Percentiles rank a stretch among this genome's conserved stretches.
These are phyloP conservation scores for Gambusia holbrooki DNA, from an alignment of 2,113 vertebrate species.

Conservation along the genomic window DNA sequence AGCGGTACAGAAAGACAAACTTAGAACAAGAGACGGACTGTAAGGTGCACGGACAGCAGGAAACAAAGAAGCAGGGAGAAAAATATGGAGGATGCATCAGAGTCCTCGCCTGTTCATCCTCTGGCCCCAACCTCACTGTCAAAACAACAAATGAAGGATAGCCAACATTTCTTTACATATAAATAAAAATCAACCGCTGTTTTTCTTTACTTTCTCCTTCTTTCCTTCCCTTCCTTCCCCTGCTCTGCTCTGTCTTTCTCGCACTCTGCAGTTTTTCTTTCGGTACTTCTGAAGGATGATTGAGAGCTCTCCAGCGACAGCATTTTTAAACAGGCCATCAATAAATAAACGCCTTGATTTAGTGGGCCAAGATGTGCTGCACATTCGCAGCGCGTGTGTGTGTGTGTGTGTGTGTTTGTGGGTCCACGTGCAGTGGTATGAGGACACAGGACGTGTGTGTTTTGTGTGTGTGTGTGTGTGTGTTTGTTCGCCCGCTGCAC, in stretches of 20 bases:
- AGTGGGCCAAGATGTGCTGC: constrained; percentile 4
- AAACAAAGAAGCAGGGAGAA: background rate
- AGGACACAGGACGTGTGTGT: background rate
- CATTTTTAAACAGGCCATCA: constrained; percentile 59
- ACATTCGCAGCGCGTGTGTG: background rate
- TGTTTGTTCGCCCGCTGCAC: constrained; percentile 2
- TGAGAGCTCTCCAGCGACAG: constrained; percentile 54
- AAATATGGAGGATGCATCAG: constrained; percentile 31
- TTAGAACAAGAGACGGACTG: background rate
- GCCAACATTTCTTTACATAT: constrained; percentile 19
- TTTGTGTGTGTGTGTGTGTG: background rate
- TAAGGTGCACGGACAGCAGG: constrained; percentile 3
- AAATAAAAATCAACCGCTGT: background rate
- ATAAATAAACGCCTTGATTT: constrained; percentile 57
- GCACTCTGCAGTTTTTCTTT: constrained; percentile 37
- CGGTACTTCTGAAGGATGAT: constrained; percentile 53
- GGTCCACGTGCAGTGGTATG: background rate
- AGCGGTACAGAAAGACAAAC: background rate
- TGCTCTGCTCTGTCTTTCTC: background rate
- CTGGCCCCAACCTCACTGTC: constrained; percentile 31
- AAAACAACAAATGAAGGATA: constrained; percentile 37
- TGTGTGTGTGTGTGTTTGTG: background rate
- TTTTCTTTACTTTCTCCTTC: too few species aligned
- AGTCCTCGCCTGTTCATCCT: constrained; percentile 32
- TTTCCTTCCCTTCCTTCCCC: too few species aligned